These are phyloP conservation scores for Hystrix cristata DNA, from an alignment of 2,113 vertebrate species.

Conservation along the genomic window DNA sequence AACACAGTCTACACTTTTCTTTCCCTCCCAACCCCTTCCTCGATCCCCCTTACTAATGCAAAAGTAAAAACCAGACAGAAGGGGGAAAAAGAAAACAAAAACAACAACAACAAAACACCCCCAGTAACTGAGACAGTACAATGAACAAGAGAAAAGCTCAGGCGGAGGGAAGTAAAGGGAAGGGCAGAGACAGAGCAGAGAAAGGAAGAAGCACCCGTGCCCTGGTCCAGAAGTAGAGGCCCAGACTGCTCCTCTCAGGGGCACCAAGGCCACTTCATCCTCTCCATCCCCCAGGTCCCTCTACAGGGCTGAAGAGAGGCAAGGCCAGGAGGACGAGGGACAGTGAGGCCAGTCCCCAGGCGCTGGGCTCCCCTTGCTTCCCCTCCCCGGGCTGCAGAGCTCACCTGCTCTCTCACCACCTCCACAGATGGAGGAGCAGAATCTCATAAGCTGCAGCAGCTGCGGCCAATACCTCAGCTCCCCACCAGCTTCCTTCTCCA, in stretches of 20 bases:
- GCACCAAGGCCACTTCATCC: neutral
- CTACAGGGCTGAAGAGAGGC: neutral
- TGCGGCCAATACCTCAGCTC: neutral
- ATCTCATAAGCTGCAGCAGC: slow-evolving; percentile 54
- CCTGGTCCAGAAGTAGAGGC: slow-evolving; percentile 68
- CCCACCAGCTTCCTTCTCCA: neutral
- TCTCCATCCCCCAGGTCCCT: neutral
- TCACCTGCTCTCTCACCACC: neutral
- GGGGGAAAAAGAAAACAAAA: neutral
- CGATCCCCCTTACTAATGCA: neutral
- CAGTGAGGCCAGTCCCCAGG: neutral
- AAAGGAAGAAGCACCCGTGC: neutral
- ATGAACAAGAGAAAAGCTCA: slow-evolving; percentile 62
- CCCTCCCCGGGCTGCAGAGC: neutral
- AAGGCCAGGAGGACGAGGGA: neutral
- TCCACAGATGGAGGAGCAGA: slow-evolving; percentile 28
- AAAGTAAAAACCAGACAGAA: neutral
- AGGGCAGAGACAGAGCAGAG: neutral
- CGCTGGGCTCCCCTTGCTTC: neutral
- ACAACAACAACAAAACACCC: too few species aligned
- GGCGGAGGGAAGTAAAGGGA: slow-evolving; percentile 56
- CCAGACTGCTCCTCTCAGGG: neutral
- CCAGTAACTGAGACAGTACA: neutral
- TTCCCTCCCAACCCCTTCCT: neutral
- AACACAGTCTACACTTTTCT: neutral